These are phyloP conservation scores for Pristionchus arcanus DNA, from an alignment of 2,888 invertebrate species.

Conservation along the genomic window DNA sequence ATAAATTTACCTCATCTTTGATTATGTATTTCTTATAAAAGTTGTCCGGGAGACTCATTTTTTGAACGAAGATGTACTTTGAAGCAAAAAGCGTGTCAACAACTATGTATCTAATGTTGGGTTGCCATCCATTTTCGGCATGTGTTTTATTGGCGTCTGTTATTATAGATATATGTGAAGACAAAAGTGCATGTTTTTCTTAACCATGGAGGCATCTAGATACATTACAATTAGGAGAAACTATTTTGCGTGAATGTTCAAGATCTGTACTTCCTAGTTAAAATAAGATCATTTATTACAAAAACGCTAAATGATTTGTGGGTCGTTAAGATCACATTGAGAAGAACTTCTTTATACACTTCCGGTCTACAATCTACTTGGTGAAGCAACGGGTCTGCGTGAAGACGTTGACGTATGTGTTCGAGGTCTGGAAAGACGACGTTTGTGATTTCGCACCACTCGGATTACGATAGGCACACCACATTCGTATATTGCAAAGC, in stretches of 20 bases:
- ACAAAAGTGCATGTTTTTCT: neutral
- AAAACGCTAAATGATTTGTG: too few relatives aligned
- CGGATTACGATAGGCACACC: neutral
- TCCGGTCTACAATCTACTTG: neutral
- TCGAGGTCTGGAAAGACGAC: conserved; percentile 14
- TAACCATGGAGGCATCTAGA: too few relatives aligned
- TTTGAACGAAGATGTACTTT: too few relatives aligned
- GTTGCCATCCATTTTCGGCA: neutral
- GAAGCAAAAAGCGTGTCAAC: neutral
- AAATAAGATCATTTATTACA: too few relatives aligned
- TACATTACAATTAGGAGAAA: neutral
- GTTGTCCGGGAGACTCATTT: too few relatives aligned
- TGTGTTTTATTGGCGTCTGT: neutral
- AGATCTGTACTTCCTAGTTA: too few relatives aligned
- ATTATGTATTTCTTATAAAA: too few relatives aligned
- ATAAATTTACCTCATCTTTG: too few relatives aligned
- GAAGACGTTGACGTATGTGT: neutral
- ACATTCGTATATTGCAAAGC: neutral
- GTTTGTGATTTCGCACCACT: neutral
- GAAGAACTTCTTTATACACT: neutral
- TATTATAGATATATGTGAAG: neutral
- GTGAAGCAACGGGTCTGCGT: conserved; percentile 7
- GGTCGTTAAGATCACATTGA: too few relatives aligned
- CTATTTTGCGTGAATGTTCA: too few relatives aligned
- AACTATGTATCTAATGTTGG: neutral